phyloP scores from a whole-genome alignment of 2,888 invertebrate species.

The Pristionchus japonicus region DNA sequence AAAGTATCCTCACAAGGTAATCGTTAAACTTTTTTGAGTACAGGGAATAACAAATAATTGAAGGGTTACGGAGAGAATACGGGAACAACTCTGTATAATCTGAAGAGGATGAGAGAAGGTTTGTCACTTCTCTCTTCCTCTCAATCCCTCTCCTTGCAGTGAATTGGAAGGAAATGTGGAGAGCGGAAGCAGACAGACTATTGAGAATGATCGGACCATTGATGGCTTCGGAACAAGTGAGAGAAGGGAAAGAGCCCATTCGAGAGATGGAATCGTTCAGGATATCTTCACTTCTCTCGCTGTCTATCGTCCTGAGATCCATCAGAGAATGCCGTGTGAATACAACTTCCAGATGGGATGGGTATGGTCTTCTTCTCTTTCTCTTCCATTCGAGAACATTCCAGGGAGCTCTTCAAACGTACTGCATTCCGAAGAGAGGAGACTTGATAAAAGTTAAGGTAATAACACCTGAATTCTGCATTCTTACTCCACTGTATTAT shows the following conservation, averaged over 20 bases:
- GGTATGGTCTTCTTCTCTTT: neutral
- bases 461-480: no score
- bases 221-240: conserved; percentile 12
- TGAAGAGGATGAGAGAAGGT: conserved; percentile 14
- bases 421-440: neutral
- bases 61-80: conserved; percentile 17
- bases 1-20: neutral
- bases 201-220: conserved; percentile 13
- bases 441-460: neutral
- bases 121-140: neutral
- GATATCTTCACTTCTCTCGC: conserved; percentile 1
- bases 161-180: conserved; percentile 30
- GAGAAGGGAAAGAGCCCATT: neutral
- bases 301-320: neutral
- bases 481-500: no score
- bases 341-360: conserved; percentile 28
- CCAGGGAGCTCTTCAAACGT: neutral
- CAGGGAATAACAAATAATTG: neutral
- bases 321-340: neutral
- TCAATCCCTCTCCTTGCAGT: neutral
- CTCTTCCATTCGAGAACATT: neutral
- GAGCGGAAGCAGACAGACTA: conserved; percentile 13
- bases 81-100: conserved; percentile 19
- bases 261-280: neutral
- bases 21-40: no score